Percentiles rank a stretch among this genome's conserved stretches.
Conservation (phyloP, 2,113 vertebrate genomes). For the Epinephelus cyanopodus region DNA sequence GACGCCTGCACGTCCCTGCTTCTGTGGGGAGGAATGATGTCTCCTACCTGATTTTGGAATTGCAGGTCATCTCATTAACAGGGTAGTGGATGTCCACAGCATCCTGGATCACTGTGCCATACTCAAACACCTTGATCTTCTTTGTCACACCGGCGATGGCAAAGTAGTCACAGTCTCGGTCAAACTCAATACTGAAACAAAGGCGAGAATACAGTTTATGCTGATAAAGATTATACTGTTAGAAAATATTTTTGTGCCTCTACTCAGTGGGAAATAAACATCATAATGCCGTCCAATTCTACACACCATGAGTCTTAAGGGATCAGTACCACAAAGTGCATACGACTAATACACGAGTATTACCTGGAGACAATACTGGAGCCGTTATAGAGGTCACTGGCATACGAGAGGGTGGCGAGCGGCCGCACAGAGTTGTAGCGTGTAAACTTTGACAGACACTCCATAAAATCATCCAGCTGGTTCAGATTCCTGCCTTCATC, state of each 20-base stretch:
- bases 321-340: neutral
- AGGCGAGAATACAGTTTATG: neutral
- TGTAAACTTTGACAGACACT: constrained; percentile 98
- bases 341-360: neutral
- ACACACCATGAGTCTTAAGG: neutral
- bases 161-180: constrained; percentile 99
- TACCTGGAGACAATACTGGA: constrained; percentile 99
- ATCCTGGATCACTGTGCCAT: constrained; percentile 99
- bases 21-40: neutral
- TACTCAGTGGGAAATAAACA: neutral
- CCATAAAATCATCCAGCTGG: constrained; percentile 98
- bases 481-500: constrained; percentile 96
- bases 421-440: constrained; percentile 98
- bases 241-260: too few species aligned
- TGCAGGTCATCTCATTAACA: constrained; percentile 99
- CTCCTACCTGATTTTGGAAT: constrained; percentile 98
- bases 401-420: constrained; percentile 95
- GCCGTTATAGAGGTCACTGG: constrained; percentile 98
- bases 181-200: constrained; percentile 94
- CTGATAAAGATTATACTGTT: neutral
- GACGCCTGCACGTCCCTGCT: neutral
- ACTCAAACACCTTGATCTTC: constrained; percentile 99
- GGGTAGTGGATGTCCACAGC: constrained; percentile 99
- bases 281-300: neutral
- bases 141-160: constrained; percentile 99